Percentiles rank a stretch among this genome's conserved stretches.
These are phyloP conservation scores for Micoletzkya japonica DNA, from an alignment of 2,888 invertebrate genomes.

Conservation along the genomic window DNA sequence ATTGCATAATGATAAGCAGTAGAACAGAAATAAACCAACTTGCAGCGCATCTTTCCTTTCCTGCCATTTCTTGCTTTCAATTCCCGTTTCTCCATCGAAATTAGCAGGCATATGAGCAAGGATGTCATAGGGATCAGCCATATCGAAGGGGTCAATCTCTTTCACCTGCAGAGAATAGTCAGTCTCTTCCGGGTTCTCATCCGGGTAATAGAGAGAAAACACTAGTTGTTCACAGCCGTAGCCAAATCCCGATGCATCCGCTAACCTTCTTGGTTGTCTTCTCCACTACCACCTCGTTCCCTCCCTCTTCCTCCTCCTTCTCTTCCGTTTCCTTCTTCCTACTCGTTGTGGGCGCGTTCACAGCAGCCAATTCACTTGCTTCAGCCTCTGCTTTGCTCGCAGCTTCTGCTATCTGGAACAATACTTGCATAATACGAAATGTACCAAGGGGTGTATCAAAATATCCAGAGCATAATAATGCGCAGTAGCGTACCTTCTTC, in stretches of 20 bases:
- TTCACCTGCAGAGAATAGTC: slow-evolving; percentile 71
- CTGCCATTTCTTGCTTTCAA: slow-evolving; percentile 83
- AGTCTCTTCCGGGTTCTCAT: not conserved
- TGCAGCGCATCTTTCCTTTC: slow-evolving; percentile 80
- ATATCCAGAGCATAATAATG: not conserved
- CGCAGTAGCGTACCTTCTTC: slow-evolving; percentile 32
- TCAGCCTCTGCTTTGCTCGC: slow-evolving; percentile 33
- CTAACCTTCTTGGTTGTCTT: no score
- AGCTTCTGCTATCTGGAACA: slow-evolving; percentile 34
- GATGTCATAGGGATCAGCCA: slow-evolving; percentile 89
- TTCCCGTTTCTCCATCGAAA: slow-evolving; percentile 78
- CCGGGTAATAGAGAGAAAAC: not conserved
- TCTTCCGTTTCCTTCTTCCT: no score
- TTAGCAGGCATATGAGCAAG: slow-evolving; percentile 89
- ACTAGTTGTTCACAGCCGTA: no score
- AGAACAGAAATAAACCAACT: no score
- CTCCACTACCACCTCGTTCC: no score
- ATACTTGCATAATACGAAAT: not conserved
- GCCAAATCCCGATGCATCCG: no score
- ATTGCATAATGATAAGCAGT: not conserved
- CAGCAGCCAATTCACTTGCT: slow-evolving; percentile 25
- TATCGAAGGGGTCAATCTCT: slow-evolving; percentile 70
- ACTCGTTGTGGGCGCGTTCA: slow-evolving; percentile 2
- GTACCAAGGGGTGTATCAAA: no score
- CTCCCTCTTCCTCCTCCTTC: no score